Evolutionary conservation across 2,797 vertebrate species (phyloP).

Genomic region (Sphaeramia orbicularis): DNA sequence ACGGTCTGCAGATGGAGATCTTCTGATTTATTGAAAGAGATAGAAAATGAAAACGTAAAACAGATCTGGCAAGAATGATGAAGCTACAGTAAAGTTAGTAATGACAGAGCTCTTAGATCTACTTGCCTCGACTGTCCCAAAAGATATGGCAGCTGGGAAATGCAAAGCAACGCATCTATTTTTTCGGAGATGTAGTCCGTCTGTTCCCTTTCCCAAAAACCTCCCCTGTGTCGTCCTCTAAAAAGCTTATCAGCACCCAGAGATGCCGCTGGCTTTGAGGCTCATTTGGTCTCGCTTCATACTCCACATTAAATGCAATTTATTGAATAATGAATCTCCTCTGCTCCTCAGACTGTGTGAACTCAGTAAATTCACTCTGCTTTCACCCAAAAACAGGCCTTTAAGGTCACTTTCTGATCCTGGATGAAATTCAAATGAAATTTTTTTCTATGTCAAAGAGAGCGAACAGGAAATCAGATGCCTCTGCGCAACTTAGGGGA

Average conservation of each 20-base stretch:
- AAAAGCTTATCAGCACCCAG: conserved; percentile 67
- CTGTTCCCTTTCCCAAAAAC: conserved; percentile 58
- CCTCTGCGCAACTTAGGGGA: conserved; percentile 23
- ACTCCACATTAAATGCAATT: conserved; percentile 71
- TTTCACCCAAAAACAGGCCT: conserved; percentile 31
- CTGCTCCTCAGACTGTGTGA: conserved; percentile 51
- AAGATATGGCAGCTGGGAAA: conserved; percentile 49
- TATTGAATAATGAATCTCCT: conserved; percentile 74
- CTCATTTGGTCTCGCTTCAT: conserved; percentile 69
- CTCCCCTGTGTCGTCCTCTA: conserved; percentile 47
- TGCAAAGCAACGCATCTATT: conserved; percentile 51
- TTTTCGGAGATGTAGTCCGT: conserved; percentile 48
- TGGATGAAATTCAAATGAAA: conserved; percentile 48
- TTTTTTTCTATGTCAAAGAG: conserved; percentile 30
- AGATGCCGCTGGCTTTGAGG: conserved; percentile 60
- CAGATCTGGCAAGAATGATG: conserved; percentile 37
- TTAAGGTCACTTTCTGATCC: conserved; percentile 47
- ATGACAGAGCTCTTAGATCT: conserved; percentile 57
- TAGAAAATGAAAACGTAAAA: conserved; percentile 40
- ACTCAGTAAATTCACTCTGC: conserved; percentile 52
- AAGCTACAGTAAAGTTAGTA: conserved; percentile 41
- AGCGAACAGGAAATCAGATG: conserved; percentile 22
- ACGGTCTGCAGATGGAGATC: conserved; percentile 21
- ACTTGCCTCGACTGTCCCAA: conserved; percentile 37
- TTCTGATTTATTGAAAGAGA: conserved; percentile 46